A percentile compares a stretch with the other conserved stretches of the same genome.
Evolutionary conservation across 2,888 invertebrate genomes (phyloP).

Genomic region (Electrophaes corylata): DNA sequence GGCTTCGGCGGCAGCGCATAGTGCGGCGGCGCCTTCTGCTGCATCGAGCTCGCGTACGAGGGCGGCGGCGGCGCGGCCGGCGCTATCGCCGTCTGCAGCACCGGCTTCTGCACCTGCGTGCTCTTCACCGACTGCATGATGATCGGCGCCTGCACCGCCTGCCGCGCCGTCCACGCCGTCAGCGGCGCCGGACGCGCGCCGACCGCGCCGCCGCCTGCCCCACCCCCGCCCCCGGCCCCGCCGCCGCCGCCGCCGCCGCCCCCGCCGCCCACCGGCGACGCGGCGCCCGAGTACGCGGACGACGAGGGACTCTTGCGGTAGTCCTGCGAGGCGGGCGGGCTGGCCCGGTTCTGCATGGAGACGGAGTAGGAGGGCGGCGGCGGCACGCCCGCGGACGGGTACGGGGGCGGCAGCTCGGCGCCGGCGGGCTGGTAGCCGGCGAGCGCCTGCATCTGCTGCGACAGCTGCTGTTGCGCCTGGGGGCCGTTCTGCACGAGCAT

Average conservation of each 20-base stretch:
- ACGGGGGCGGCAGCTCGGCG: conserved; percentile 88
- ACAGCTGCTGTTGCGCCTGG: conserved; percentile 92
- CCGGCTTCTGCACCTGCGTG: conserved; percentile 97
- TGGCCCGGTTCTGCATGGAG: conserved; percentile 94
- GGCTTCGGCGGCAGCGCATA: conserved; percentile 82
- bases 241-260: conserved; percentile 86
- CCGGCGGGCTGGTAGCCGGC: conserved; percentile 89
- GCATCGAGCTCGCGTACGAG: conserved; percentile 91
- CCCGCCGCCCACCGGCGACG: conserved; percentile 93
- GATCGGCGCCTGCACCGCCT: conserved; percentile 95
- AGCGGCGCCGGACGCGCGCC: conserved; percentile 85
- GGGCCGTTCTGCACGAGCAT: conserved; percentile 93
- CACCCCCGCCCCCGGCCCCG: conserved; percentile 67
- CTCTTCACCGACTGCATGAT: conserved; percentile 99
- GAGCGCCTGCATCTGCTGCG: conserved; percentile 94
- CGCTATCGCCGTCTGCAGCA: conserved; percentile 97
- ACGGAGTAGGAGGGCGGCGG: conserved; percentile 94
- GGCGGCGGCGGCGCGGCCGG: conserved; percentile 94
- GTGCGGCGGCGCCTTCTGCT: conserved; percentile 87
- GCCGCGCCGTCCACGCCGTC: conserved; percentile 93
- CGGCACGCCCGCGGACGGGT: conserved; percentile 86
- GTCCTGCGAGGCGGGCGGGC: conserved; percentile 92
- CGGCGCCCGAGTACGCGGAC: conserved; percentile 92
- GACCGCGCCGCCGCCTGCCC: conserved; percentile 55
- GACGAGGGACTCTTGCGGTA: conserved; percentile 94